These are phyloP conservation scores for Melanotaenia nigrans DNA, from an alignment of 2,797 vertebrate genomes.

Conservation along the genomic window DNA sequence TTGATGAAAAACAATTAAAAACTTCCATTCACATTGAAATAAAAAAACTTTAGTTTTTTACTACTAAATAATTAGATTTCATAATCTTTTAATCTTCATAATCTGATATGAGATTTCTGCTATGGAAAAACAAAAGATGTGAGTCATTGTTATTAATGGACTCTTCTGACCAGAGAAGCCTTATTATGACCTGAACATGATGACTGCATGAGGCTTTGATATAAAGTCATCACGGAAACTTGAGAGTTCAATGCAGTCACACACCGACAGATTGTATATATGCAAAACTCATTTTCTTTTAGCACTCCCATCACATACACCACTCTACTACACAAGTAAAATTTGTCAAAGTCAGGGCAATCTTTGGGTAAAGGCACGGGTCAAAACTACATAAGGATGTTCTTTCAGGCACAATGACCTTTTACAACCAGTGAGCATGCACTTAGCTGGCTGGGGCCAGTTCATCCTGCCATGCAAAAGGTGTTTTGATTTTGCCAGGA, in stretches of 20 bases:
- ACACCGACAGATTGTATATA: neutral
- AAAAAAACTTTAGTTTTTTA: neutral
- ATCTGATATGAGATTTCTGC: too few relatives aligned
- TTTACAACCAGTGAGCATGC: slow-evolving; percentile 57
- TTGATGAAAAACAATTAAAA: too few relatives aligned
- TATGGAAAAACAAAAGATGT: too few relatives aligned
- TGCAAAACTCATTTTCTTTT: neutral
- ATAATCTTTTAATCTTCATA: too few relatives aligned
- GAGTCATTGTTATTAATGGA: too few relatives aligned
- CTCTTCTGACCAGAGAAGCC: too few relatives aligned
- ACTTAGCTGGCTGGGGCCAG: slow-evolving; percentile 46
- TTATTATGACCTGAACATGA: too few relatives aligned
- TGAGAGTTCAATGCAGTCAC: neutral
- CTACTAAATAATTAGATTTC: too few relatives aligned
- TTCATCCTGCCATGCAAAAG: slow-evolving; percentile 71
- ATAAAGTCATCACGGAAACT: neutral
- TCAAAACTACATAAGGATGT: slow-evolving; percentile 20
- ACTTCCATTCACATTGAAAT: neutral
- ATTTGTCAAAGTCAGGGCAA: slow-evolving; percentile 1
- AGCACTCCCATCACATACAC: neutral
- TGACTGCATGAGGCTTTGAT: neutral
- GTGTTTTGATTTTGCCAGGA: slow-evolving; percentile 49
- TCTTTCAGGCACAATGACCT: slow-evolving; percentile 31
- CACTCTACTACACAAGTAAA: slow-evolving; percentile 23
- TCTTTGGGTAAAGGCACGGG: neutral